Percentiles rank a stretch among this genome's conserved stretches.
These are phyloP conservation scores for Noctuana brunneofusca DNA, from an alignment of 2,888 invertebrate species.

Conservation along the genomic window DNA sequence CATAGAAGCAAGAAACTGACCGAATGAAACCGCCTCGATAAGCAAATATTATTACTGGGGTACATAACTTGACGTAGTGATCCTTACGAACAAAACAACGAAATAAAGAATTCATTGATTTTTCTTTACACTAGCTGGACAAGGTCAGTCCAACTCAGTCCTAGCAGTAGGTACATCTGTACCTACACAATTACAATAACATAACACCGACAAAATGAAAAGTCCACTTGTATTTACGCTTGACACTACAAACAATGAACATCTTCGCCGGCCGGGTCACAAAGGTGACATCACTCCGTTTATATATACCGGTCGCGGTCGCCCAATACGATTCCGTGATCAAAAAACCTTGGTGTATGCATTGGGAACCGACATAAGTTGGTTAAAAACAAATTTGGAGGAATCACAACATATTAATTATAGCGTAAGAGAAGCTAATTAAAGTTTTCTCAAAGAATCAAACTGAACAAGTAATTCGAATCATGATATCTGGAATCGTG, in stretches of 20 bases:
- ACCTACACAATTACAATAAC: constrained; percentile 11
- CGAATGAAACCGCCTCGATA: background rate
- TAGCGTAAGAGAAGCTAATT: background rate
- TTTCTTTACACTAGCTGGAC: background rate
- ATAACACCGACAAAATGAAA: constrained; percentile 16
- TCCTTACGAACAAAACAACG: background rate
- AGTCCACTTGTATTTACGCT: constrained; percentile 4
- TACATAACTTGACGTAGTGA: background rate
- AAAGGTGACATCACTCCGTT: constrained; percentile 39
- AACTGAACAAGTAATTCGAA: too few species aligned
- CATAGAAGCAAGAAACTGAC: background rate
- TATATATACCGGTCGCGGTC: constrained; percentile 36
- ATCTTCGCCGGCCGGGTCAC: constrained; percentile 30
- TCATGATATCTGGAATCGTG: too few species aligned
- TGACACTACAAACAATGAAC: constrained; percentile 11
- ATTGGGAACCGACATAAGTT: background rate
- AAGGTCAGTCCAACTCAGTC: constrained; percentile 4
- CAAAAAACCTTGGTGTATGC: constrained; percentile 19
- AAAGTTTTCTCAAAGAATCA: too few species aligned
- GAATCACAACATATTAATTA: background rate
- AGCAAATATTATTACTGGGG: too few species aligned
- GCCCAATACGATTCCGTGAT: constrained; percentile 33
- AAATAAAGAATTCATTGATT: constrained; percentile 9
- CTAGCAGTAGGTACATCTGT: background rate
- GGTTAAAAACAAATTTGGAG: background rate